Percentiles rank a stretch among this genome's conserved stretches.
Evolutionary conservation across 2,888 invertebrate genomes (phyloP).

Genomic region (Pilophorus perplexus): DNA sequence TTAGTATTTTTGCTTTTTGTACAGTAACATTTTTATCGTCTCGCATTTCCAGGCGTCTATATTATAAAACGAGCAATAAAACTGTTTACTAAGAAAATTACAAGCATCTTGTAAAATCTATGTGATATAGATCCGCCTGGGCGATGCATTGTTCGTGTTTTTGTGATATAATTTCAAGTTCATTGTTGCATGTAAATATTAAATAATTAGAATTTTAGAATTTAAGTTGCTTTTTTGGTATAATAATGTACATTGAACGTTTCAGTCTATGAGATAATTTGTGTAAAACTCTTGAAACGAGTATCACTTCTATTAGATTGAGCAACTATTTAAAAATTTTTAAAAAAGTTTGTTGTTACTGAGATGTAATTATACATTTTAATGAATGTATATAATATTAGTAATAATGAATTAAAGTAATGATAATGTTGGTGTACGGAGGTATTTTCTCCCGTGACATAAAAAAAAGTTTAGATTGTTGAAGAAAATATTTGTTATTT

Average conservation of each 20-base stretch:
- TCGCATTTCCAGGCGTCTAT: conserved; percentile 34
- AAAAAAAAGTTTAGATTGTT: conserved; percentile 20
- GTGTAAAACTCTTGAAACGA: conserved; percentile 28
- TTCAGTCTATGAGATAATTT: not conserved
- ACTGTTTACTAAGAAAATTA: conserved; percentile 10
- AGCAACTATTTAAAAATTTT: conserved; percentile 27
- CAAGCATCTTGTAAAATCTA: too few species aligned
- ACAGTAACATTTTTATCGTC: not conserved
- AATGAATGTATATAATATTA: conserved; percentile 32
- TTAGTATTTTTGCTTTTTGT: conserved; percentile 24
- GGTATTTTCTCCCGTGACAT: conserved; percentile 5
- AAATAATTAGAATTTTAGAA: conserved; percentile 28
- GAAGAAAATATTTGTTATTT: too few species aligned
- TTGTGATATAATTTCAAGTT: conserved; percentile 41
- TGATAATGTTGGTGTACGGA: conserved; percentile 22
- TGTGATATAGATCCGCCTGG: conserved; percentile 39
- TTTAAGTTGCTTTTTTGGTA: conserved; percentile 26
- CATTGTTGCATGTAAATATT: conserved; percentile 42
- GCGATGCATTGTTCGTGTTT: conserved; percentile 34
- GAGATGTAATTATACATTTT: conserved; percentile 24
- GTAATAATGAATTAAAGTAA: too few species aligned
- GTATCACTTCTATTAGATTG: conserved; percentile 35
- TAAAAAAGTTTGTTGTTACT: conserved; percentile 24
- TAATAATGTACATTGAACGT: conserved; percentile 25
- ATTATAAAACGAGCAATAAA: conserved; percentile 26